Evolutionary conservation across 2,113 vertebrate species (phyloP), one percentile per base, ranked within the genome.

Genomic region (Peromyscus maniculatus): DNA sequence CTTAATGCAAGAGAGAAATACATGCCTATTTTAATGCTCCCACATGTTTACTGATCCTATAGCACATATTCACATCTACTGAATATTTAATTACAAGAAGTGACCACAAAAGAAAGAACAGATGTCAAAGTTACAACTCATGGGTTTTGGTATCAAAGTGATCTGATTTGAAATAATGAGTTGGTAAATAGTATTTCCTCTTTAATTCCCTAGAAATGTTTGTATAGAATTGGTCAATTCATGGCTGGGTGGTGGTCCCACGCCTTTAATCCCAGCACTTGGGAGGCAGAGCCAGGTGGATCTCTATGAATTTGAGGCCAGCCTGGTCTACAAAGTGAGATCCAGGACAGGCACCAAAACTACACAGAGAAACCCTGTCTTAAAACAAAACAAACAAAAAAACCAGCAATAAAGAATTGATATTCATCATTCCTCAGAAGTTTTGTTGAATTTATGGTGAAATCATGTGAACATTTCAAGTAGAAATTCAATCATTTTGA

Each of bases 151-250:
- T 66, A 78, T 95, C 28, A 79, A 15, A 62, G 19, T 88, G 83
- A 89, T 89, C 16, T 89, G 28, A 4, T 16, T 69, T 93, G 59
- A 87, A 72, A 93, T n/a, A 89, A 89, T 75, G 13, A 90, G 43
- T 43, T 94, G 33, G 13, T 12, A 91, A 90, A 39, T 89, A 83
- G n/a, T 74, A 17, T 39, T 71, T 57, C 31, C 12, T 89, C 33
- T 94, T 88, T 43, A 93, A 31, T 84, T 78, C 92, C 71, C 33
- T 88, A 22, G 12, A 94, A 95, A 62, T 94, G 43, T 93, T 74
- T 94, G n/a, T 84, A 5, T 79, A 79, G n/a, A 84, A 88, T 36
- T 96, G 28, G 9, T 46, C 36, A 72, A 6, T 83, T 83, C 12
- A 83, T 16, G 55, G 6, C 55, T 57, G 24, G 12, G 57, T 15